Evolutionary conservation across 1,140 invertebrate genomes (phyloP).

Genomic region (Drosophila albomicans): DNA sequence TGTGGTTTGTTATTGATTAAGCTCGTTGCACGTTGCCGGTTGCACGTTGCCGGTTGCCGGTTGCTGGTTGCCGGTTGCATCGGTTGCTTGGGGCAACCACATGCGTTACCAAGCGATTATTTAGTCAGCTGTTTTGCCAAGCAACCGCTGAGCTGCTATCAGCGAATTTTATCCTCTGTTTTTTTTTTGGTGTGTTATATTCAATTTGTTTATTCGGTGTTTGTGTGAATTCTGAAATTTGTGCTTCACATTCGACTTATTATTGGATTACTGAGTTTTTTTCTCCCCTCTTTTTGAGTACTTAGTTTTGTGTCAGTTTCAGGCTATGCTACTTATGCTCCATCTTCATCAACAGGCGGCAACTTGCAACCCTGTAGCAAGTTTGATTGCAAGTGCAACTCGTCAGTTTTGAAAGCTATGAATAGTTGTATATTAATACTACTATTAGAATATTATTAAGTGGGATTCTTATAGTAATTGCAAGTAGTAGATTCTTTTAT

Average conservation of each 20-base stretch:
- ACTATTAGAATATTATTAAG: too few species aligned
- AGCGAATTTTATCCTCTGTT: conserved; percentile 1
- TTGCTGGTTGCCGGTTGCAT: conserved; percentile 1
- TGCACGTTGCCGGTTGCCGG: background rate
- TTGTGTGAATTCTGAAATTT: conserved; percentile 40
- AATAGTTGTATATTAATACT: too few species aligned
- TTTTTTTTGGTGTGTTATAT: background rate
- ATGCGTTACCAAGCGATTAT: conserved; percentile 6
- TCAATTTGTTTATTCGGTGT: conserved; percentile 5
- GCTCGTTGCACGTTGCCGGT: background rate
- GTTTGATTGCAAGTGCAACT: background rate
- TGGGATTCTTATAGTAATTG: too few species aligned
- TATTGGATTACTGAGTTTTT: background rate
- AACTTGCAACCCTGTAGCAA: background rate
- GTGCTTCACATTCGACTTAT: background rate
- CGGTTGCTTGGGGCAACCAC: background rate
- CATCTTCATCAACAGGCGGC: background rate
- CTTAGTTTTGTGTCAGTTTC: background rate
- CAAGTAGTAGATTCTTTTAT: too few species aligned
- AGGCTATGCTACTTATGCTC: background rate
- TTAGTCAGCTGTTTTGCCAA: conserved; percentile 17
- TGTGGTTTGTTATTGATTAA: background rate
- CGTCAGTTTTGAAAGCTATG: too few species aligned
- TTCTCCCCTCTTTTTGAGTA: background rate
- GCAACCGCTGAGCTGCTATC: conserved; percentile 31